phyloP scores from a whole-genome alignment of 1,140 invertebrate genomes.

The Teleogryllus occipitalis region DNA sequence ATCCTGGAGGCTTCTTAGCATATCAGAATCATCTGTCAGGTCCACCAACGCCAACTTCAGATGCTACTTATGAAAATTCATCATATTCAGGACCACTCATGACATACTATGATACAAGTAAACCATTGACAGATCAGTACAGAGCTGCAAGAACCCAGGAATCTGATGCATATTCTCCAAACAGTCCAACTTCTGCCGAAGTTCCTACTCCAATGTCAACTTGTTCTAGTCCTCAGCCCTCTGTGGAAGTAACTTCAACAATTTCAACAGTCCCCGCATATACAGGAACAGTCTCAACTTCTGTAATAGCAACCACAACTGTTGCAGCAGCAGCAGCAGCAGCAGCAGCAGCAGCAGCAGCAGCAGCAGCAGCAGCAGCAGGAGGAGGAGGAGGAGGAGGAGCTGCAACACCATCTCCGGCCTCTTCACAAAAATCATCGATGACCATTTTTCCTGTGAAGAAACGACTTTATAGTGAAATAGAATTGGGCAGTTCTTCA shows the following conservation, averaged over 20 bases:
- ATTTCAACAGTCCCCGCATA: not conserved
- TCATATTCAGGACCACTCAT: constrained; percentile 9
- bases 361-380: too few species aligned
- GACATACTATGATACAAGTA: constrained; percentile 28
- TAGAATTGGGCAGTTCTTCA: not conserved
- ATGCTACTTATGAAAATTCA: constrained; percentile 12
- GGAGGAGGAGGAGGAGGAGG: too few species aligned
- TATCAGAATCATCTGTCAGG: constrained; percentile 9
- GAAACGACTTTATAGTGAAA: constrained; percentile 50
- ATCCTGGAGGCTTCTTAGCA: not conserved
- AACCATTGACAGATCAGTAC: constrained; percentile 31
- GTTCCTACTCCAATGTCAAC: not conserved
- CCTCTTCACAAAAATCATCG: not conserved
- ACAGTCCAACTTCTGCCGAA: not conserved
- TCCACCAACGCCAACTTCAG: not conserved
- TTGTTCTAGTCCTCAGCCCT: constrained; percentile 10
- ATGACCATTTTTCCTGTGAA: constrained; percentile 40
- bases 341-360: too few species aligned
- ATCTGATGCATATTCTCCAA: constrained; percentile 5
- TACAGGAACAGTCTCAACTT: too few species aligned
- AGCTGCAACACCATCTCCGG: too few species aligned
- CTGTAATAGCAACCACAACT: too few species aligned
- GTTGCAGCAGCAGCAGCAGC: too few species aligned
- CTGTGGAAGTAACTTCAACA: not conserved
- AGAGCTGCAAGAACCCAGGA: constrained; percentile 24